Evolutionary conservation across 2,888 invertebrate species (phyloP), one percentile per base, ranked within the genome.

Genomic region (Ganaspis brasiliensis): DNA sequence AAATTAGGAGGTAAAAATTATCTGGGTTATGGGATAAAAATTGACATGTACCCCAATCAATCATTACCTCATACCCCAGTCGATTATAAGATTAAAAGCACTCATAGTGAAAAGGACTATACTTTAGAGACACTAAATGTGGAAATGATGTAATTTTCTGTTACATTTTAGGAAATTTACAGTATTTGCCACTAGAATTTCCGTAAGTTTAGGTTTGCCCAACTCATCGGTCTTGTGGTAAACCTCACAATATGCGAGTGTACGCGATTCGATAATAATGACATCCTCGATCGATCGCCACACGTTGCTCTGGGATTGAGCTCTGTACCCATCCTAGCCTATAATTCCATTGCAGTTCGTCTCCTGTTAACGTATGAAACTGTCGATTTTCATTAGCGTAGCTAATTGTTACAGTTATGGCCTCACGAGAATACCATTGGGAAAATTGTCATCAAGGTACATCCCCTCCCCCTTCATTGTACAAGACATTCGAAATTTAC

Each of bases 321-420:
- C 67, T 67, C 12, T 24, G 40, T 40, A 67, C n/a, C 67, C 45
- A 10, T 45, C 67, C n/a, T 24, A 45, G 24, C 16, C 21, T 67
- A 19, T 67, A 45, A 59, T 59, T 59, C 59, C 31, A 59, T 59
- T 59, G 59, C 35, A 59, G 31, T 59, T 45, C 26, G 45, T 45
- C 45, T 45, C 67, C 45, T 21, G 45, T 40, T 45, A 67, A 45
- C 67, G 21, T 40, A 67, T 45, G 67, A 67, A 45, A 45, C 67
- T 67, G 67, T 67, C 67, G 67, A 67, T 67, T 67, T 67, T 67
- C 67, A 67, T 67, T 45, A 67, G n/a, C n/a, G 40, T 21, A 45
- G n/a, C 26, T 67, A 67, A 45, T 24, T 24, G 67, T 67, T 67
- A 67, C 45, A 45, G 67, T 67, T 67, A 45, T 45, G 45, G 24